These are phyloP conservation scores for Artibeus lituratus DNA, from an alignment of 2,797 vertebrate species.

Conservation along the genomic window DNA sequence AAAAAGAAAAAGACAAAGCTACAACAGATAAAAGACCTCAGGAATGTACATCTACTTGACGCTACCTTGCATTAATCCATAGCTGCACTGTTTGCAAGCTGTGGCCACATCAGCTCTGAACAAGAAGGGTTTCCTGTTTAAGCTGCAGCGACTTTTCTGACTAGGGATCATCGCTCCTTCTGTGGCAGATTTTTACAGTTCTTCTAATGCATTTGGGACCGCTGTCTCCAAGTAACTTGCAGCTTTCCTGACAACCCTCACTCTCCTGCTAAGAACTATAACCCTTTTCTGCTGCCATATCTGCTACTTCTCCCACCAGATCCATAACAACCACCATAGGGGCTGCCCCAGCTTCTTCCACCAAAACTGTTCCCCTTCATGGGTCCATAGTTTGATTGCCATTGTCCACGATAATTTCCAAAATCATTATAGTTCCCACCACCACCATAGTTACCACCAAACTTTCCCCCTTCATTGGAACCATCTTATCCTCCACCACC, in stretches of 20 bases:
- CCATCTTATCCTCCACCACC: too few relatives aligned
- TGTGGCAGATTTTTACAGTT: conserved; percentile 91
- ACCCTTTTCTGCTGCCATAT: conserved; percentile 77
- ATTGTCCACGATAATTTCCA: too few relatives aligned
- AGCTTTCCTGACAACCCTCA: conserved; percentile 99
- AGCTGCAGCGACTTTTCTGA: conserved; percentile 91
- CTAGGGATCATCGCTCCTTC: conserved; percentile 77
- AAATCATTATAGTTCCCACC: too few relatives aligned
- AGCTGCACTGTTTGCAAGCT: conserved; percentile 94
- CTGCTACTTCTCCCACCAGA: too few relatives aligned
- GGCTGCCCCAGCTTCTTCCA: too few relatives aligned
- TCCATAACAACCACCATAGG: too few relatives aligned
- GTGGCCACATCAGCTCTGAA: conserved; percentile 93
- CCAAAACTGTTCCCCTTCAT: too few relatives aligned
- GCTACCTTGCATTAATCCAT: conserved; percentile 89
- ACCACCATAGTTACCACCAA: too few relatives aligned
- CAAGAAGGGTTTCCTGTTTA: conserved; percentile 93
- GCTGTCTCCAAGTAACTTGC: conserved; percentile 99
- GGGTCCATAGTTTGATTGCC: too few relatives aligned
- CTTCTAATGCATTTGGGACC: conserved; percentile 96
- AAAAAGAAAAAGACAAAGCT: conserved; percentile 76
- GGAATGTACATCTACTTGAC: conserved; percentile 90
- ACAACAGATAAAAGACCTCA: conserved; percentile 91
- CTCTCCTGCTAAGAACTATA: conserved; percentile 99
- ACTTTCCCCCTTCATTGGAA: too few relatives aligned